These are phyloP conservation scores for Lasiommata megera DNA, from an alignment of 2,888 invertebrate species.

Conservation along the genomic window DNA sequence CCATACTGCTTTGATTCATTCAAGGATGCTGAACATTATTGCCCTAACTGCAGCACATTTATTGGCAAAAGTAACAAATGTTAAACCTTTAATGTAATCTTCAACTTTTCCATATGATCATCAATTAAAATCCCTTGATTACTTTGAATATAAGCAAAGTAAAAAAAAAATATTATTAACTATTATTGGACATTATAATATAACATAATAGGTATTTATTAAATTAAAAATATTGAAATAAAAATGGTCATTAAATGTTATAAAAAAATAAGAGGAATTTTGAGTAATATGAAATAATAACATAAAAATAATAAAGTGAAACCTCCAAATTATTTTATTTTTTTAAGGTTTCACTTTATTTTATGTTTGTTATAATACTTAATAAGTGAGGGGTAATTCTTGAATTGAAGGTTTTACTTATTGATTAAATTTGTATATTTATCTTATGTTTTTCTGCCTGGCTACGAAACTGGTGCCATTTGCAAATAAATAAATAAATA, in stretches of 20 bases:
- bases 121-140: not conserved
- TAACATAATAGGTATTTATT: not conserved
- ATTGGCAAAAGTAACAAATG: conserved; percentile 74
- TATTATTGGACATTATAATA: not conserved
- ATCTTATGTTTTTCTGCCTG: too few relatives aligned
- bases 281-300: too few relatives aligned
- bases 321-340: too few relatives aligned
- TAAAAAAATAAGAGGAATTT: too few relatives aligned
- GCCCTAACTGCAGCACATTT: conserved; percentile 74
- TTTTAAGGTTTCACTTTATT: too few relatives aligned
- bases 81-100: too few relatives aligned
- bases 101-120: not conserved
- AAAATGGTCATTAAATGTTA: not conserved
- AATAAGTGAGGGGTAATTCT: not conserved
- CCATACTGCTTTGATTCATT: conserved; percentile 77
- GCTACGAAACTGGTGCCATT: conserved; percentile 7
- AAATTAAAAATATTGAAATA: not conserved
- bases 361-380: too few relatives aligned
- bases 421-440: not conserved
- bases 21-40: conserved; percentile 76
- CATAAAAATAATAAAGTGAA: not conserved
- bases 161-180: not conserved
- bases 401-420: not conserved
- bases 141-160: not conserved
- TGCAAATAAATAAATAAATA: not conserved